These are phyloP conservation scores for Ricordea florida DNA, from an alignment of 92 coral and sea anemone genomes.

Conservation along the genomic window DNA sequence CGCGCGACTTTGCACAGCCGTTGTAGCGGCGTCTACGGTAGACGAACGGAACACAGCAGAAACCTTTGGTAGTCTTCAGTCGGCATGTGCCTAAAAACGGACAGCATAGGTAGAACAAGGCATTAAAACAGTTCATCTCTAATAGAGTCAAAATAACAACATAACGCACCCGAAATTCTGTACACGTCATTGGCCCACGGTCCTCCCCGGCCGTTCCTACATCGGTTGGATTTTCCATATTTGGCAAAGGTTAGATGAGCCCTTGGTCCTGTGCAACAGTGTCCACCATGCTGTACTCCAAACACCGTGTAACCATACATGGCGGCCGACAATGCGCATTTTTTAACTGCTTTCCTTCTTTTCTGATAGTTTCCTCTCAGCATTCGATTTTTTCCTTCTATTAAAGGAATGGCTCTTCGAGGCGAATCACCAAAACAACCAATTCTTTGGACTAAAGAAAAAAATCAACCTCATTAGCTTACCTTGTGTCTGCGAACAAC, in stretches of 20 bases:
- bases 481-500: no score
- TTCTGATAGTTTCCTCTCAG: conserved; percentile 14
- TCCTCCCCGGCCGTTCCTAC: conserved; percentile 27
- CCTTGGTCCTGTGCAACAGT: conserved; percentile 26
- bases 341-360: not conserved
- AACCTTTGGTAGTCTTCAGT: not conserved
- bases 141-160: not conserved
- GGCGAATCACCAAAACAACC: conserved; percentile 54
- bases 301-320: not conserved
- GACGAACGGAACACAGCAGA: conserved; percentile 30
- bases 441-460: not conserved
- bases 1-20: not conserved
- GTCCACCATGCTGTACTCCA: conserved; percentile 17
- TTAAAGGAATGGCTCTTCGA: conserved; percentile 39
- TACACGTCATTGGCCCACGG: conserved; percentile 35
- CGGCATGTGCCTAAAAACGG: not conserved
- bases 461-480: no score
- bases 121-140: not conserved
- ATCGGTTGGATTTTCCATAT: conserved; percentile 28
- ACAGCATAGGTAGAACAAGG: not conserved
- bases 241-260: not conserved
- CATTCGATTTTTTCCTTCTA: conserved; percentile 6
- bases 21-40: conserved; percentile 18
- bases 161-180: not conserved
- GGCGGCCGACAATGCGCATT: conserved; percentile 1